These are phyloP conservation scores for Hesperophylax magnus DNA, from an alignment of 1,140 invertebrate species.

Conservation along the genomic window DNA sequence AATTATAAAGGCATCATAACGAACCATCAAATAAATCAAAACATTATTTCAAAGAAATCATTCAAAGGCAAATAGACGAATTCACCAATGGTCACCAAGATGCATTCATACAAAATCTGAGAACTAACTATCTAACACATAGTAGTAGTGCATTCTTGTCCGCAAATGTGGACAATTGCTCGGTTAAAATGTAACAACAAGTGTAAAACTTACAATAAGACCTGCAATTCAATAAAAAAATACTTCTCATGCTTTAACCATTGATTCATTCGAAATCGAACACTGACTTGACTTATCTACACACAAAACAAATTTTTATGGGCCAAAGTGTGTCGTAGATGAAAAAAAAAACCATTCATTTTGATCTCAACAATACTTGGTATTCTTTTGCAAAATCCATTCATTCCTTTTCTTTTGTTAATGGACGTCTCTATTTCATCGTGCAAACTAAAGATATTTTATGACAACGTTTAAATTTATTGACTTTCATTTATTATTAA, in stretches of 20 bases:
- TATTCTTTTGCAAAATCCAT: slow-evolving; percentile 16
- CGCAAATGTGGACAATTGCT: neutral
- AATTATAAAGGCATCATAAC: neutral
- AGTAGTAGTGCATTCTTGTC: too few relatives aligned
- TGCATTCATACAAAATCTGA: too few relatives aligned
- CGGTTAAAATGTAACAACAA: neutral
- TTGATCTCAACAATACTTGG: neutral
- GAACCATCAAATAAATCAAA: too few relatives aligned
- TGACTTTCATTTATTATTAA: slow-evolving; percentile 49
- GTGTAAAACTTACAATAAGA: neutral
- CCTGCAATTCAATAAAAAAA: neutral
- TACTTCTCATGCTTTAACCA: neutral
- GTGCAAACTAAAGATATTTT: slow-evolving; percentile 24
- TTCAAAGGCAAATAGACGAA: too few relatives aligned
- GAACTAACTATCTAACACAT: too few relatives aligned
- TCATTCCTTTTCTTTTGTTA: slow-evolving; percentile 4
- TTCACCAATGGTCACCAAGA: too few relatives aligned
- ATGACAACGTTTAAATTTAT: slow-evolving; percentile 43
- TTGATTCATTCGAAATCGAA: neutral
- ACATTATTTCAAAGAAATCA: too few relatives aligned
- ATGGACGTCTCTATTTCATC: slow-evolving; percentile 34
- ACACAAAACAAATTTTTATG: slow-evolving; percentile 58
- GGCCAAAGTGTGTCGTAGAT: slow-evolving; percentile 36
- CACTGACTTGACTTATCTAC: slow-evolving; percentile 44
- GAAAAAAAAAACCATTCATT: slow-evolving; percentile 5